Base-by-base conservation (phyloP, 1,140 invertebrate species). In the Sinonovacula constricta region DNA sequence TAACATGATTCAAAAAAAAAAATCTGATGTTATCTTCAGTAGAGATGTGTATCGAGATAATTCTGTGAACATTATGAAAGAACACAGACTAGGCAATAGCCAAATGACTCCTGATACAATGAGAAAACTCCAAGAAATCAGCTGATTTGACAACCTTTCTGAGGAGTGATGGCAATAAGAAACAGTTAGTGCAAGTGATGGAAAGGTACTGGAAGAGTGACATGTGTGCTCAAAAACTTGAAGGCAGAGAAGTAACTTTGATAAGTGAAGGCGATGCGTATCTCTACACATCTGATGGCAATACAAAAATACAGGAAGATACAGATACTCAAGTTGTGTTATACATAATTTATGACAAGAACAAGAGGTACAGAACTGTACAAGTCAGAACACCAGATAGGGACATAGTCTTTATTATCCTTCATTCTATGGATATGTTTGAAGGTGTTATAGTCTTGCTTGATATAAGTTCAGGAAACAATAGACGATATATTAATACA, bases 91-190 rank as follows among this genome's bases (percentile, higher is more conserved):
- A 53, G 71, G 65, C 2, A n/a, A 18, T 18, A n/a, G 2, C 0
- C 14, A 57, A 75, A n/a, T 74, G 34, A 28, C 7, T 80, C 2
- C 18, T 56, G 10, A 31, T 83, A 15, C 39, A 59, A 56, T 65
- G 65, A 28, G 53, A 53, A 5, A 79, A 39, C 14, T 81, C 74
- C 60, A 67, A 60, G 24, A 60, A 56, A 67, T 49, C 70, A 60
- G 51, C 22, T 10, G 76, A 81, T 34, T 78, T 67, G 68, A 80
- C 70, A 54, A 1, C n/a, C 14, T 81, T 83, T 34, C 39, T 81
- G 18, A 68, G 7, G 18, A 83, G 79, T 72, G 74, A 83, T 62
- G 74, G 81, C 24, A 83, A 80, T 45, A 83, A 81, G 39, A 33
- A n/a, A 65, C 74, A 81, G 33, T 54, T 78, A 2, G 63, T 69